These are phyloP conservation scores for Hylia prasina DNA, from an alignment of 2,113 vertebrate species.

Conservation along the genomic window DNA sequence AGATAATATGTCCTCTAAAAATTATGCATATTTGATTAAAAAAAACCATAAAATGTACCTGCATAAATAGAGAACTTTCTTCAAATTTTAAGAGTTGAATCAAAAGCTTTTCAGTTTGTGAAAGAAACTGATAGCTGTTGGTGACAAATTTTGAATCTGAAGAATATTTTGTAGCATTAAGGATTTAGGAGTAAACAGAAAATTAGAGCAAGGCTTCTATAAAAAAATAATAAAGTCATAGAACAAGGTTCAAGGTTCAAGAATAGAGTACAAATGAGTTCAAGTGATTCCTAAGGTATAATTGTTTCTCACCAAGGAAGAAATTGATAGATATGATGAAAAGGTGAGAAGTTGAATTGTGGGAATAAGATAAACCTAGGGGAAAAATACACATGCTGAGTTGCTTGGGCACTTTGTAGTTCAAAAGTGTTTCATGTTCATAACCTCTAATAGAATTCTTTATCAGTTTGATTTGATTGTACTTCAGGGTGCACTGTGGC, in stretches of 20 bases:
- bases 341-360: conserved; percentile 38
- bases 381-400: conserved; percentile 7
- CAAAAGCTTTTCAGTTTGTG: background rate
- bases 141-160: background rate
- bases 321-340: conserved; percentile 34
- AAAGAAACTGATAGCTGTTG: background rate
- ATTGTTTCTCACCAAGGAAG: conserved; percentile 51
- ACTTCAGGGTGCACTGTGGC: conserved; percentile 15
- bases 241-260: background rate
- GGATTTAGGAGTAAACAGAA: background rate
- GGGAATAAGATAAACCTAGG: background rate
- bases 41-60: background rate
- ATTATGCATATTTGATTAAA: background rate
- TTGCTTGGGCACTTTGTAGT: conserved; percentile 40
- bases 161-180: background rate
- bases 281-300: background rate
- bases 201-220: background rate
- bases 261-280: conserved; percentile 15
- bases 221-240: background rate
- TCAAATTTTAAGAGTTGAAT: background rate
- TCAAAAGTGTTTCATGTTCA: conserved; percentile 42
- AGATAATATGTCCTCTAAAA: background rate
- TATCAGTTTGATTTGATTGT: conserved; percentile 49
- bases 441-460: conserved; percentile 51
- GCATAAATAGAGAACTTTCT: background rate